Base-by-base conservation (phyloP, 1,140 invertebrate genomes). In the Aphis craccivora region DNA sequence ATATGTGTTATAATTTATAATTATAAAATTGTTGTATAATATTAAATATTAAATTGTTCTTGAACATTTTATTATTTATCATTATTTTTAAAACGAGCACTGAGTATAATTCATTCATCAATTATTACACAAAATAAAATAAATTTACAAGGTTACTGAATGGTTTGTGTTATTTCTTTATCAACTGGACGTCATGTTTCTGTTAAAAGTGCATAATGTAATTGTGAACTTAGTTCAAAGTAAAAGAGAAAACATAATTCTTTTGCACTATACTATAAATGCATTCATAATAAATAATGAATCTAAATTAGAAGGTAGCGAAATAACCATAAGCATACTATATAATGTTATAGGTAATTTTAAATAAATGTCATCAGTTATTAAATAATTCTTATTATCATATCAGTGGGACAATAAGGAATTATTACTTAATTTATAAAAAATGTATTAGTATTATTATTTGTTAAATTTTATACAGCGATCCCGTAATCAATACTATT, bases 1-100 rank as follows among this genome's bases (percentile, higher is more conserved):
- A n/a, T 76, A n/a, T 76, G n/a, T n/a, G n/a, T 67, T 67, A n/a
- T 67, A 67, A 67, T 48, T n/a, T 60, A n/a, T 67, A 67, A 67
- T 11, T 48, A 51, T 51, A 18, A 3, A 18, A 51, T 18, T 18
- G 3, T 20, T 51, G 14, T 2, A 18, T 3, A 0, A 51, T 51
- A 51, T 51, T 18, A 14, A 0, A 51, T 51, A 51, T 51, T 18
- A 14, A 11, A n/a, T 60, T 60, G 30, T n/a, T 25, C 0, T 67
- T 67, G 60, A n/a, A 67, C 11, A 67, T 67, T 30, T 67, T n/a
- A 67, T 11, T 60, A 9, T 9, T 60, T 60, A 25, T 60, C 23
- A 7, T 55, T 67, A 67, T 14, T n/a, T 76, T n/a, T n/a, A 76
- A 30, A 2, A 67, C 11, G 25, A 30, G 3, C 30, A 67, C 4